These are phyloP conservation scores for Diachrysia chrysitis DNA, from an alignment of 2,888 invertebrate species.

Conservation along the genomic window DNA sequence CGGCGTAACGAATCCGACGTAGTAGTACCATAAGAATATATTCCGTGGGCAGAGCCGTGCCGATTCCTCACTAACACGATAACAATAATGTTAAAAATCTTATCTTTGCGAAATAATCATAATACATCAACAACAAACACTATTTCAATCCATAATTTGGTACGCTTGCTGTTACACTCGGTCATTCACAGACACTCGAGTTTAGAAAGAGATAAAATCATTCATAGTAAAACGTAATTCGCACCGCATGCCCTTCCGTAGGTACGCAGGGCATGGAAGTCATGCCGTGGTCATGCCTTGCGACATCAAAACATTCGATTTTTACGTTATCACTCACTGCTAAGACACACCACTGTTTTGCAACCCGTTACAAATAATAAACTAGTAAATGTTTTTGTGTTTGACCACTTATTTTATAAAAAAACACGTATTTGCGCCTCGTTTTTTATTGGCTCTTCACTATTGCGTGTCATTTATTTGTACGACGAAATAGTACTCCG, in stretches of 20 bases:
- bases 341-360: slow-evolving; percentile 63
- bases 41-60: slow-evolving; percentile 71
- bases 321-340: slow-evolving; percentile 69
- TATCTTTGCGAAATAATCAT: slow-evolving; percentile 82
- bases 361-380: slow-evolving; percentile 70
- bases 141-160: slow-evolving; percentile 86
- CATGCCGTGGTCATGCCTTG: slow-evolving; percentile 86
- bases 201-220: slow-evolving; percentile 90
- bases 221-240: slow-evolving; percentile 89
- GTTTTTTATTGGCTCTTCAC: slow-evolving; percentile 86
- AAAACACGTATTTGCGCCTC: slow-evolving; percentile 85
- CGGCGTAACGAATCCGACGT: slow-evolving; percentile 79
- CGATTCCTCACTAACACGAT: slow-evolving; percentile 73
- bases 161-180: slow-evolving; percentile 88
- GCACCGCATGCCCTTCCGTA: slow-evolving; percentile 87
- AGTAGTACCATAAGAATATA: slow-evolving; percentile 76
- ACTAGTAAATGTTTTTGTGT: slow-evolving; percentile 74
- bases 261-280: slow-evolving; percentile 89
- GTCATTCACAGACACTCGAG: slow-evolving; percentile 88
- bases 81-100: slow-evolving; percentile 77
- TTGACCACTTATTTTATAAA: slow-evolving; percentile 80
- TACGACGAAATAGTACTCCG: slow-evolving; percentile 83
- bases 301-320: slow-evolving; percentile 85
- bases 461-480: slow-evolving; percentile 89
- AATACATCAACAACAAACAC: slow-evolving; percentile 88